A percentile compares a stretch with the other conserved stretches of the same genome.
Evolutionary conservation across 2,113 vertebrate species (phyloP).

Genomic region (Mustelus asterias): DNA sequence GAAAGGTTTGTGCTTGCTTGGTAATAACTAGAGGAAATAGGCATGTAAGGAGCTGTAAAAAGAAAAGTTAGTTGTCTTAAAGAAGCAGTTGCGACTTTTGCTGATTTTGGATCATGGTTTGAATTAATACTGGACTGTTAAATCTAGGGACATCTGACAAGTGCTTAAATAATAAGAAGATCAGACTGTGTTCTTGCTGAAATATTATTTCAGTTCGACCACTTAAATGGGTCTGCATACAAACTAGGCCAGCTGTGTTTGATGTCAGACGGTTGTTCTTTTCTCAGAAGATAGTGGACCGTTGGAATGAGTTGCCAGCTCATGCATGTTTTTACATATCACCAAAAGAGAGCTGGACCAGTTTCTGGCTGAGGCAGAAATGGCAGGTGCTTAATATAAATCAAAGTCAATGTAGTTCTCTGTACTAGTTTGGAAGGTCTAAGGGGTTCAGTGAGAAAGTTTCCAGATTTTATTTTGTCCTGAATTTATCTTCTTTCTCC

Average conservation of each 20-base stretch:
- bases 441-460: too few species aligned
- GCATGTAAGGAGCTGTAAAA: too few species aligned
- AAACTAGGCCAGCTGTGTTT: neutral
- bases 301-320: too few species aligned
- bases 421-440: neutral
- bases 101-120: neutral
- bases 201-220: neutral
- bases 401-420: neutral
- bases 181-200: neutral
- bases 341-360: neutral
- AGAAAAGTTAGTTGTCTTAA: too few species aligned
- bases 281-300: too few species aligned
- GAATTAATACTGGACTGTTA: neutral
- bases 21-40: too few species aligned
- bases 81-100: too few species aligned
- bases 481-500: neutral
- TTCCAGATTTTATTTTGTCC: neutral
- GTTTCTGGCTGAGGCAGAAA: neutral
- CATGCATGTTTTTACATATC: too few species aligned
- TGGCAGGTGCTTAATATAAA: neutral
- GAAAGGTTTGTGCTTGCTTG: too few species aligned
- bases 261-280: neutral
- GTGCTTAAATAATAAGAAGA: neutral
- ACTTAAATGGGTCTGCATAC: neutral
- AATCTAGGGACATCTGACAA: neutral